Evolutionary conservation across 2,888 invertebrate species (phyloP).

Genomic region (Patella ulyssiponensis): DNA sequence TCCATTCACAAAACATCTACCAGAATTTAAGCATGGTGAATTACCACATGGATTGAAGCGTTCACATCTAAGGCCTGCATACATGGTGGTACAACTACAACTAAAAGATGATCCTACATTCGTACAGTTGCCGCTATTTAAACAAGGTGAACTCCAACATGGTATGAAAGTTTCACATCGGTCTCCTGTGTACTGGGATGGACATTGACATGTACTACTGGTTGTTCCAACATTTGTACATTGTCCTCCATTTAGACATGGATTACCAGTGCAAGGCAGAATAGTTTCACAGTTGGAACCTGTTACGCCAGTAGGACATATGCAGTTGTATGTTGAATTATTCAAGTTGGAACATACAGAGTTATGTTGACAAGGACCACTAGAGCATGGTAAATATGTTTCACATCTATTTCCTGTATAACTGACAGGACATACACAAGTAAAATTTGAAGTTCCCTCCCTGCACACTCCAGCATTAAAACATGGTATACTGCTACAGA

Average conservation of each 20-base stretch:
- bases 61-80: slow-evolving; percentile 43
- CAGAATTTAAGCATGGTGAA: slow-evolving; percentile 47
- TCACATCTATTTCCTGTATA: slow-evolving; percentile 38
- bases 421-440: slow-evolving; percentile 37
- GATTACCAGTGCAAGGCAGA: slow-evolving; percentile 43
- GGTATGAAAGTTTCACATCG: slow-evolving; percentile 37
- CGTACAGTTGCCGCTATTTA: slow-evolving; percentile 52
- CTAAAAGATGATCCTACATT: slow-evolving; percentile 38
- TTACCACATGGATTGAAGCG: slow-evolving; percentile 42
- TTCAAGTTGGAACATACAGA: slow-evolving; percentile 30
- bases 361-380: slow-evolving; percentile 42
- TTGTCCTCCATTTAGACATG: slow-evolving; percentile 48
- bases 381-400: slow-evolving; percentile 28
- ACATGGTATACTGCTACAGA: slow-evolving; percentile 51
- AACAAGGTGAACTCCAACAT: slow-evolving; percentile 47
- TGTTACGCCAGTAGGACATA: slow-evolving; percentile 30
- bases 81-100: slow-evolving; percentile 50
- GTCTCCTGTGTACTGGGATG: slow-evolving; percentile 30
- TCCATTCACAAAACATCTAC: slow-evolving; percentile 33
- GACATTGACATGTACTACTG: slow-evolving; percentile 39
- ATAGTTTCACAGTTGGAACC: slow-evolving; percentile 35
- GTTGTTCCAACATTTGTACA: slow-evolving; percentile 34
- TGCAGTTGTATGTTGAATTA: slow-evolving; percentile 29
- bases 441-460: slow-evolving; percentile 20
- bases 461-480: slow-evolving; percentile 47